These are phyloP conservation scores for Ellobius talpinus DNA, from an alignment of 2,113 vertebrate species.

Conservation along the genomic window DNA sequence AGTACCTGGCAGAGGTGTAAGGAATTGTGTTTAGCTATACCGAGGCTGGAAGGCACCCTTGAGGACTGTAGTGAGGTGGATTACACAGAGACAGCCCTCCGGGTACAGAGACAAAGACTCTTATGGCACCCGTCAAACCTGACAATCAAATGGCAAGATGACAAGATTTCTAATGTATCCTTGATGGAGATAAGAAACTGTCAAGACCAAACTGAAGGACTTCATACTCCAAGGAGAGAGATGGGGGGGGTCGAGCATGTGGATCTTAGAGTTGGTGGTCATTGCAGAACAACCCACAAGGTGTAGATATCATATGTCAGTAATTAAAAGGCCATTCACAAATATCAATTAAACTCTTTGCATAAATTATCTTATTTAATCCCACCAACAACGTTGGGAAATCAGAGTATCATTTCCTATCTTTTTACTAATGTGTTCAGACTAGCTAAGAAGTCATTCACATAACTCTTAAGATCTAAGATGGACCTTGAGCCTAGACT, in stretches of 20 bases:
- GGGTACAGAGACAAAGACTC: conserved; percentile 15
- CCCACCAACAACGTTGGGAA: neutral
- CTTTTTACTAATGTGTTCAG: neutral
- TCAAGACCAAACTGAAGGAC: conserved; percentile 18
- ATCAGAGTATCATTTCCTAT: neutral
- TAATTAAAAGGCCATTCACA: neutral
- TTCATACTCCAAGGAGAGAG: neutral
- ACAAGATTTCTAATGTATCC: conserved; percentile 44
- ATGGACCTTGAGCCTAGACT: neutral
- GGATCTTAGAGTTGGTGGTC: neutral
- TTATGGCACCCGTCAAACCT: neutral
- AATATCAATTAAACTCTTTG: neutral
- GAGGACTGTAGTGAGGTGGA: neutral
- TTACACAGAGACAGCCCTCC: neutral
- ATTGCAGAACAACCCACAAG: neutral
- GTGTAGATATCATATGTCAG: neutral
- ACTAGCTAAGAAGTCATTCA: neutral
- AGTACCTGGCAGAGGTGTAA: neutral
- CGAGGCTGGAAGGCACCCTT: neutral
- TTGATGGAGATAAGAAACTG: conserved; percentile 35
- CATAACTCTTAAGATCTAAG: neutral
- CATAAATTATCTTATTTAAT: neutral
- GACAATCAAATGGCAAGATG: conserved; percentile 43
- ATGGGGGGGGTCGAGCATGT: neutral
- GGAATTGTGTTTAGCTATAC: neutral